Base-by-base conservation (phyloP, 2,888 invertebrate species). In the Carcina quercana region DNA sequence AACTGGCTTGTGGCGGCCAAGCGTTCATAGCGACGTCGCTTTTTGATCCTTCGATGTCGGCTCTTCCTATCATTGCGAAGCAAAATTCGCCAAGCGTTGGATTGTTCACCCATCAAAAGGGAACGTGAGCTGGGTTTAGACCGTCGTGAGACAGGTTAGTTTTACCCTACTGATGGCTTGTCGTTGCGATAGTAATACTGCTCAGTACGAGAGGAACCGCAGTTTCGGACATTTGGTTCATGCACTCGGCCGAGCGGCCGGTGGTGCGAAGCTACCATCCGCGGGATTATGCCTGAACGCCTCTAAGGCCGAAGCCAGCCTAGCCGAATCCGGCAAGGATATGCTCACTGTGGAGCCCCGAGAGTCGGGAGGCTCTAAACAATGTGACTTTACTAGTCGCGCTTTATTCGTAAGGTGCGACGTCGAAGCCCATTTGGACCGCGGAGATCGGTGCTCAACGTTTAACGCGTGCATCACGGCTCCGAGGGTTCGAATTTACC, bases 31-130 rank as follows among this genome's bases (percentile, higher is more conserved):
- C 86, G 86, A 88, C 87, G 86, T 87, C 75, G 86, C 86, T 87
- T 87, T 87, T 88, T 88, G 87, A 88, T 88, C 86, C 83, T 87
- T 90, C 87, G 87, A 89, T 88, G 86, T 89, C 88, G 88, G 87
- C 88, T 89, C 87, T 88, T 89, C 88, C 88, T 89, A 88, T 88
- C 87, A 88, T 89, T 87, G 87, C 78, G 87, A 88, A 88, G 88
- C 88, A 86, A 86, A 89, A 88, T 86, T 88, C 85, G 74, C 86
- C 82, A 88, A 88, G 88, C 80, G 87, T 89, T 80, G 88, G 88
- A 89, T 89, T 89, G 88, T 88, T 89, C 87, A 88, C 86, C 87
- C 87, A 79, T 83, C 68, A 86, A 87, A 67, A 86, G 86, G 86
- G 86, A 87, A 87, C 83, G 85, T 87, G 87, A 87, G 86, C 86